Evolutionary conservation across 92 coral and sea anemone species (phyloP).

Genomic region (Heteractis magnifica): DNA sequence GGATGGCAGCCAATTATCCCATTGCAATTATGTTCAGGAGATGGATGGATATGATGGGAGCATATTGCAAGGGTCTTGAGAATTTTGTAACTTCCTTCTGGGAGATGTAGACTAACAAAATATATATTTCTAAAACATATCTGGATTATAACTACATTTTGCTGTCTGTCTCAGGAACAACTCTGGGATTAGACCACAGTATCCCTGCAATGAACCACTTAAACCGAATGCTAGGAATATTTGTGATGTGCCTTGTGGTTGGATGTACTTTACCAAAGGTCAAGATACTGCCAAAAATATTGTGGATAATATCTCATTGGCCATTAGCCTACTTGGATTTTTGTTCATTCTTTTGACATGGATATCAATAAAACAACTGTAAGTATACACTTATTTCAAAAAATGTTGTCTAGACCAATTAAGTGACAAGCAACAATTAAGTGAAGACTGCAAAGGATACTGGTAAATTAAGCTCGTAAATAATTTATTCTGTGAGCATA

Average conservation of each 20-base stretch:
- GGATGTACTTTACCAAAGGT: conserved; percentile 36
- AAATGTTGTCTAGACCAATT: no score
- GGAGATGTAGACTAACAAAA: no score
- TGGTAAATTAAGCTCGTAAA: no score
- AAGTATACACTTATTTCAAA: conserved; percentile 27
- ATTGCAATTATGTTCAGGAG: no score
- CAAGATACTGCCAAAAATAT: conserved; percentile 50
- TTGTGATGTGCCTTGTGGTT: conserved; percentile 55
- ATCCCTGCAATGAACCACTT: conserved; percentile 57
- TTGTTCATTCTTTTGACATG: conserved; percentile 69
- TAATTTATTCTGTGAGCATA: no score
- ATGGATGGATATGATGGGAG: no score
- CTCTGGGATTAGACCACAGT: neutral
- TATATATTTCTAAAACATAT: no score
- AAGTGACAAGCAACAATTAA: no score
- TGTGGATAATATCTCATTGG: conserved; percentile 65
- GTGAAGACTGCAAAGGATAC: no score
- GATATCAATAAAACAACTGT: conserved; percentile 77
- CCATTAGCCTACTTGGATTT: conserved; percentile 62
- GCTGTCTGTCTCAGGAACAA: conserved; percentile 24
- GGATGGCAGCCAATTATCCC: no score
- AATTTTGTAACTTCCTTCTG: no score
- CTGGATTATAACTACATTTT: neutral
- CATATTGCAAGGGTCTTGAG: no score
- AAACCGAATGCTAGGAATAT: conserved; percentile 15